These are phyloP conservation scores for Stomatorhinus walkeri DNA, from an alignment of 2,797 vertebrate species.

Conservation along the genomic window DNA sequence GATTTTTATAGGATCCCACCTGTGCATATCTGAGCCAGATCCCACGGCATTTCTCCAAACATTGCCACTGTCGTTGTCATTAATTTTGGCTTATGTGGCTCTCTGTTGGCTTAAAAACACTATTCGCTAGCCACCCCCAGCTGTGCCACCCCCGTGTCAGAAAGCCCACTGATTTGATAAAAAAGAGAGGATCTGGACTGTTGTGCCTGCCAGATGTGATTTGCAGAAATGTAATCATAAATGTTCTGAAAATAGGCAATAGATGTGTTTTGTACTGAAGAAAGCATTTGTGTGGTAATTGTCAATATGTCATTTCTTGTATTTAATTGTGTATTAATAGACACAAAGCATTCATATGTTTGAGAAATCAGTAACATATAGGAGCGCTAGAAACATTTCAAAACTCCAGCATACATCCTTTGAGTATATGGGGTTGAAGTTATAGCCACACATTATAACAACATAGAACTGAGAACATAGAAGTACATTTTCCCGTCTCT, in stretches of 20 bases:
- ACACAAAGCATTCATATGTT: background rate
- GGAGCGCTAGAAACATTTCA: background rate
- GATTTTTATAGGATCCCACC: constrained; percentile 66
- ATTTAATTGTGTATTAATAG: background rate
- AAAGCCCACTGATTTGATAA: constrained; percentile 40
- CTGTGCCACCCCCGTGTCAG: constrained; percentile 21
- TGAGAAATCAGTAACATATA: background rate
- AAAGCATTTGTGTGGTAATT: background rate
- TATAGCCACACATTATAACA: background rate
- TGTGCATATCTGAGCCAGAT: constrained; percentile 31
- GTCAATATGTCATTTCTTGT: background rate
- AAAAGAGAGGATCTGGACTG: constrained; percentile 40
- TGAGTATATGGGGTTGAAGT: background rate
- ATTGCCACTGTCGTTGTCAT: constrained; percentile 20
- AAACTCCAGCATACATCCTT: background rate
- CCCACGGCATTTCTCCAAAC: constrained; percentile 23
- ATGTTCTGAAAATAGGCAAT: background rate
- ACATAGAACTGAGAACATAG: background rate
- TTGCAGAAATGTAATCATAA: constrained; percentile 52
- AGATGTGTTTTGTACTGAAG: background rate
- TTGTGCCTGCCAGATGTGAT: constrained; percentile 46
- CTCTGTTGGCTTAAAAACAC: constrained; percentile 23
- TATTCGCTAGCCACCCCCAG: constrained; percentile 23
- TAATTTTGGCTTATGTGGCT: constrained; percentile 18
- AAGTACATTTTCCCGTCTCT: background rate